These are phyloP conservation scores for Litoditis marina DNA, from an alignment of 2,888 invertebrate genomes.

Conservation along the genomic window DNA sequence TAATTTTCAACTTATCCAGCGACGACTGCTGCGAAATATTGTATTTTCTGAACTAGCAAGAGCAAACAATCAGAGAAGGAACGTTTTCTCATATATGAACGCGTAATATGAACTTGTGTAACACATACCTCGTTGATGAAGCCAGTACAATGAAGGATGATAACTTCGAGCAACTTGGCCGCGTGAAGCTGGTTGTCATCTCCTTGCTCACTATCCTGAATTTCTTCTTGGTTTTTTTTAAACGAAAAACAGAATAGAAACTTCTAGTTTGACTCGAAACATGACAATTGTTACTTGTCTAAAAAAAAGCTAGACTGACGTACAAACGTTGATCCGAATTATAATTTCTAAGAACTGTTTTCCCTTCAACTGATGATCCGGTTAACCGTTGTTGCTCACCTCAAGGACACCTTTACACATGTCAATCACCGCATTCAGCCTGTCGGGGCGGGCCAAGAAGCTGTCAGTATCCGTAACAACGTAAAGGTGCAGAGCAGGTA, in stretches of 20 bases:
- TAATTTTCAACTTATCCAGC: no score
- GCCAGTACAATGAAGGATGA: constrained; percentile 81
- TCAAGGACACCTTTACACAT: constrained; percentile 73
- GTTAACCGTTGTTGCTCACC: constrained; percentile 21
- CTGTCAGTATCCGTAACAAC: constrained; percentile 90
- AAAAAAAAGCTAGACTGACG: no score
- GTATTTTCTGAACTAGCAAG: no score
- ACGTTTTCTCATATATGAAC: no score
- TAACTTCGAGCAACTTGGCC: constrained; percentile 84
- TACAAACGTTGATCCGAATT: no score
- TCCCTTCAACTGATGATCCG: no score
- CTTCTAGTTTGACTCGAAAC: no score
- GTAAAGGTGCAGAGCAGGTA: constrained; percentile 96
- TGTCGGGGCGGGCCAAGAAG: constrained; percentile 84
- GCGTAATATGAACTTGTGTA: not conserved
- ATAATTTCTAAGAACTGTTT: no score
- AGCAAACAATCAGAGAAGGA: no score
- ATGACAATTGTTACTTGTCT: no score
- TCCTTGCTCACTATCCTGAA: constrained; percentile 69
- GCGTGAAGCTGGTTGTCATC: constrained; percentile 94
- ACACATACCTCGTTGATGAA: constrained; percentile 21
- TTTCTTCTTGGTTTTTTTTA: not conserved
- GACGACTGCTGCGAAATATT: no score
- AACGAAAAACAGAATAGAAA: no score
- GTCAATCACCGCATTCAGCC: constrained; percentile 84